A percentile compares a stretch with the other conserved stretches of the same genome.
phyloP scores from a whole-genome alignment of 2,797 vertebrate species.

The Astyanax mexicanus region DNA sequence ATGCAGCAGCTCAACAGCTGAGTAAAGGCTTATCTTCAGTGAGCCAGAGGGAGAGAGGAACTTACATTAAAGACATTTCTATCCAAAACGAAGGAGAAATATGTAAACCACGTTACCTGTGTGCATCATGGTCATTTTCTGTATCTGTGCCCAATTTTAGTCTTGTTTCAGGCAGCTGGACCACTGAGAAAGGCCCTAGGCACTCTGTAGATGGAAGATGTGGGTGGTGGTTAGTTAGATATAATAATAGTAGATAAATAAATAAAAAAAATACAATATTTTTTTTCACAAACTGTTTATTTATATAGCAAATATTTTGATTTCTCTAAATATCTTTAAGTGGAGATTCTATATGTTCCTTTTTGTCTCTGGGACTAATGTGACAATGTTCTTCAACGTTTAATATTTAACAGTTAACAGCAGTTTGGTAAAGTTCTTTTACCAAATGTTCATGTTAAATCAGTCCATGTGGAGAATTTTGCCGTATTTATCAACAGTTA shows the following conservation, averaged over 20 bases:
- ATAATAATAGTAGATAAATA: background rate
- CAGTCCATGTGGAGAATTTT: no score
- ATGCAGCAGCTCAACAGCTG: conserved; percentile 70
- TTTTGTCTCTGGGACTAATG: no score
- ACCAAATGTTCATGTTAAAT: no score
- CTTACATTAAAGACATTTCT: background rate
- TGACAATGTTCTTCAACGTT: no score
- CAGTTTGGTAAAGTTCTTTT: no score
- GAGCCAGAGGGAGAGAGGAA: conserved; percentile 11
- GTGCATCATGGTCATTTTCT: background rate
- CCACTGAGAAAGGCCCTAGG: background rate
- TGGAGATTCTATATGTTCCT: no score
- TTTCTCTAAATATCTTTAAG: no score
- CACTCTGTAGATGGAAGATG: background rate
- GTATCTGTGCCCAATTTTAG: background rate
- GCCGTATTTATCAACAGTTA: no score
- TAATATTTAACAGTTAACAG: no score
- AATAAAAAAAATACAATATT: no score
- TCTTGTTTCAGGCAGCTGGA: background rate
- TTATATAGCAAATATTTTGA: no score
- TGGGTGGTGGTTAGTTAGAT: background rate
- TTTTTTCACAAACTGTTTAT: no score
- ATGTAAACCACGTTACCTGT: background rate
- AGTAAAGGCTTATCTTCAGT: conserved; percentile 25
- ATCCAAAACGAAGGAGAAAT: background rate